Conservation (phyloP, 2,888 invertebrate genomes). For the Craniophora ligustri region DNA sequence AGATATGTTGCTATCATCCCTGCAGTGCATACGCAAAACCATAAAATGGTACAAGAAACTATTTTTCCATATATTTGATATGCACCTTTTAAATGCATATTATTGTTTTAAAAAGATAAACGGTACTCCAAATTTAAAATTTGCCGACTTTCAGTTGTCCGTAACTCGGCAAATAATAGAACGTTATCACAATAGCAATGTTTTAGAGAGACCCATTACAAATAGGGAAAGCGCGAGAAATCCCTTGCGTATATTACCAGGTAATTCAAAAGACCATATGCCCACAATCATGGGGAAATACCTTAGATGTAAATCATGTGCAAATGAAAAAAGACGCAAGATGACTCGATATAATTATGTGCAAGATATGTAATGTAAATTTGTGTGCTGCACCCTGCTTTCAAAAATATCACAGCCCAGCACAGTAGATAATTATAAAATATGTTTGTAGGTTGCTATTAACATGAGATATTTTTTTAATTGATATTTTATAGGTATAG, state of each 20-base stretch:
- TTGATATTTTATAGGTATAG: conserved; percentile 9
- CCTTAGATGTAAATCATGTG: conserved; percentile 33
- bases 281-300: conserved; percentile 13
- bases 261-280: conserved; percentile 14
- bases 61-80: conserved; percentile 27
- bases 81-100: conserved; percentile 19
- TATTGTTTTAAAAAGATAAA: conserved; percentile 16
- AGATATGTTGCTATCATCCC: conserved; percentile 37
- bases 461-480: conserved; percentile 11
- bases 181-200: conserved; percentile 15
- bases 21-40: conserved; percentile 14
- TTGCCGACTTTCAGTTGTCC: conserved; percentile 15
- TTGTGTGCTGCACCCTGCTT: conserved; percentile 25
- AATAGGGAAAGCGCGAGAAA: conserved; percentile 6
- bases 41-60: conserved; percentile 41
- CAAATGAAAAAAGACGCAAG: conserved; percentile 26
- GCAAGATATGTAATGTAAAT: conserved; percentile 32
- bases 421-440: conserved; percentile 13
- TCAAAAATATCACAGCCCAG: conserved; percentile 16
- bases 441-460: conserved; percentile 11
- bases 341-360: conserved; percentile 33
- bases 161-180: conserved; percentile 17
- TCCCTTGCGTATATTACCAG: conserved; percentile 14
- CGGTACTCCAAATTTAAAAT: conserved; percentile 12
- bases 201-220: conserved; percentile 14